Evolutionary conservation across 2,888 invertebrate genomes (phyloP), one percentile per base, ranked within the genome.

Genomic region (Drosophila parthenogenetica): DNA sequence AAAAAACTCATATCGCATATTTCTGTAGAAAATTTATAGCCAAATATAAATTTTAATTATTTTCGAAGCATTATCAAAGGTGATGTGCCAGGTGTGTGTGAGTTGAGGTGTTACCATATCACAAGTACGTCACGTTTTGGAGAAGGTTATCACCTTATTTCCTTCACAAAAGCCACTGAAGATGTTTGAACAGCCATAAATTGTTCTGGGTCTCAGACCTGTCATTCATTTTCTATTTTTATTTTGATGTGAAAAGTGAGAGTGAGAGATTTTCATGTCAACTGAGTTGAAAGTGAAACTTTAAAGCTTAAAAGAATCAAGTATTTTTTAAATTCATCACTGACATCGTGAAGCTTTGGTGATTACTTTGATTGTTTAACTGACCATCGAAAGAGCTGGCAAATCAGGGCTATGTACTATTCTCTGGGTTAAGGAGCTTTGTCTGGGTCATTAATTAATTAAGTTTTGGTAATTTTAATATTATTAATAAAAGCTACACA

Each of bases 221-320:
- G 86, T 80, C 81, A 71, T 13, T 69, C 42, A 43, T 14, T n/a
- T 46, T 16, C 39, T 16, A 11, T 11, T 29, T 37, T 2, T 11
- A 29, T 57, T 13, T 50, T 83, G 74, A 86, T 70, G 75, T 71
- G 50, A 73, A 84, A 84, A 87, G 81, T 87, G 87, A 84, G 81
- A 86, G 79, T 81, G 55, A 51, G 55, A 35, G 84, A 79, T 87
- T 84, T 83, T 55, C 48, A 39, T 79, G 87, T 83, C 82, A 86
- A 14, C 29, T 3, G 13, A n/a, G 16, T 37, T 51, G 35, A 13
- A 11, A 35, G 35, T 35, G 3, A 32, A 16, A 61, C 14, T 54
- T 13, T 54, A 16, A 37, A 43, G 37, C n/a, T 35, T 7, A 22
- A 43, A 43, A 14, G 17, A 10, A 10, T 22, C 17, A 5, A 14